Percentiles rank a stretch among this genome's conserved stretches.
Evolutionary conservation across 2,797 vertebrate genomes (phyloP).

Genomic region (Pantherophis vulpinus): DNA sequence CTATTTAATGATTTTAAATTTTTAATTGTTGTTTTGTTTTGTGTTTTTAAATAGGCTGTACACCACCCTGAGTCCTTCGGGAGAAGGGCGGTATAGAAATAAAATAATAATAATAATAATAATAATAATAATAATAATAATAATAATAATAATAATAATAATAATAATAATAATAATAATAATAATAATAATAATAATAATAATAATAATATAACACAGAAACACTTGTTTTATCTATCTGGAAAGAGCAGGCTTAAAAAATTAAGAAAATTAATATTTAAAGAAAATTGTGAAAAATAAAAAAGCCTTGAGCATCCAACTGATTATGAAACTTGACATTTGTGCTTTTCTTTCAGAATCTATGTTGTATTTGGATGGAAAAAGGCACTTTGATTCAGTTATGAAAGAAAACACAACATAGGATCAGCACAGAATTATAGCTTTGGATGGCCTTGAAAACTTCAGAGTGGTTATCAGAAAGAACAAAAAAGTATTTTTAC

Average conservation of each 20-base stretch:
- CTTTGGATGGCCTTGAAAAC: conserved; percentile 17
- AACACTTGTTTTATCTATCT: background rate
- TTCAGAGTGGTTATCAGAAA: background rate
- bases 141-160: no score
- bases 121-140: no score
- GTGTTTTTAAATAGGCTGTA: no score
- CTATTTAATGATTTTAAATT: no score
- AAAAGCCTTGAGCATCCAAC: background rate
- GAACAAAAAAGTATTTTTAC: background rate
- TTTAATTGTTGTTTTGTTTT: no score
- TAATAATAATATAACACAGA: no score
- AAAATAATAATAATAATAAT: no score
- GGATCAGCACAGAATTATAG: conserved; percentile 15
- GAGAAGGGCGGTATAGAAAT: no score
- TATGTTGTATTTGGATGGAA: conserved; percentile 96
- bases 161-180: no score
- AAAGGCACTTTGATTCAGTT: conserved; percentile 85
- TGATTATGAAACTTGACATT: background rate
- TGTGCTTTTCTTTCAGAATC: conserved; percentile 79
- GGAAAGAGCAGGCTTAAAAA: background rate
- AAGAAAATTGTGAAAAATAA: background rate
- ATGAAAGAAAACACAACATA: conserved; percentile 54
- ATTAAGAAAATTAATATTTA: background rate
- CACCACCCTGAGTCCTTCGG: no score
- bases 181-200: no score